phyloP scores from a whole-genome alignment of 2,888 invertebrate genomes.

The Tipula confusa region DNA sequence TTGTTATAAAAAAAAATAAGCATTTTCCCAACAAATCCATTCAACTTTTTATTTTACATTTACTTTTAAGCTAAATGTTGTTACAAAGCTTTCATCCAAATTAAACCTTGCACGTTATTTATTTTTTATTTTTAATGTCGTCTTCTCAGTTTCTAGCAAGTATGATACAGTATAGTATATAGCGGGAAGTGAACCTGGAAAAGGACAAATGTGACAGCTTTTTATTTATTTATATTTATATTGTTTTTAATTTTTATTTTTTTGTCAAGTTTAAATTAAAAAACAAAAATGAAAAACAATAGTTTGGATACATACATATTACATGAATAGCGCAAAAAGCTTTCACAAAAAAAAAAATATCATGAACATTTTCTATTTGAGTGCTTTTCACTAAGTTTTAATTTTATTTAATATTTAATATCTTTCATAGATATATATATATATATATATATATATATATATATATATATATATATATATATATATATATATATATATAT shows the following conservation, averaged over 20 bases:
- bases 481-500: no score
- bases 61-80: background rate
- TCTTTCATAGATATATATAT: no score
- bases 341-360: background rate
- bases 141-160: background rate
- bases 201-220: background rate
- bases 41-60: background rate
- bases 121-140: background rate
- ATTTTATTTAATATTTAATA: no score
- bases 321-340: background rate
- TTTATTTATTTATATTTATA: background rate
- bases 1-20: background rate
- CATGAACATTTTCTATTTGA: background rate
- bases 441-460: no score
- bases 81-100: background rate
- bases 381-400: background rate
- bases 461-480: no score
- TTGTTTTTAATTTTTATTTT: background rate
- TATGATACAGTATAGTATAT: background rate
- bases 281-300: background rate
- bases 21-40: background rate
- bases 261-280: background rate
- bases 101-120: background rate
- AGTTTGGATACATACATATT: background rate
- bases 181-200: no score